Base-by-base conservation (phyloP, 2,113 vertebrate species). In the Ammodytes marinus region DNA sequence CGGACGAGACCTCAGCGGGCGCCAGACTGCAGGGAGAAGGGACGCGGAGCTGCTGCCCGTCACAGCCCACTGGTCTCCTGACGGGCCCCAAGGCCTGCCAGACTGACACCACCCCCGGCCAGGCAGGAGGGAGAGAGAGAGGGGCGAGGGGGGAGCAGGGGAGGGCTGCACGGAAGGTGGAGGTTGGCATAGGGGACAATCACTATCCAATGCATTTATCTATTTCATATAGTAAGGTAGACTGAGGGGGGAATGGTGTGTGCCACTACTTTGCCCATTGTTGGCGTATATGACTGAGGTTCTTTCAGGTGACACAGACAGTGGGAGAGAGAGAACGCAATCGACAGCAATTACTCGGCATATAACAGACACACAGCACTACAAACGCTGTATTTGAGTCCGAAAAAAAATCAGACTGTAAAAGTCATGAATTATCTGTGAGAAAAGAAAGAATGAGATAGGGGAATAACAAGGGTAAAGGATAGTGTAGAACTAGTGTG, bases 21-120 rank as follows among this genome's bases (percentile, higher is more conserved):
- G 94, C 93, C 94, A 96, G 95, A 94, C 94, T 94, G 93, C 87
- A 81, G 92, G 92, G 92, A 91, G 90, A 91, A 27, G 91, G 89
- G 93, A 90, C 87, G 89, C 92, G 82, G 92, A 92, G 92, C 85
- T 88, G 86, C 91, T 88, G 91, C 92, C 91, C 93, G 94, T 96
- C 94, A 95, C 95, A 92, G 91, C 89, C 94, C 94, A 92, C 88
- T 93, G 92, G 91, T 92, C 90, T 49, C 92, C 92, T 95, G 95
- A 95, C 93, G 90, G 93, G 91, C 89, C 93, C 93, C 88, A 80
- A 86, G 88, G 86, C 90, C 91, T 93, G 92, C 91, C 94, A 94
- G 93, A 92, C 91, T 88, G 93, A 93, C 91, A 93, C 87, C 82
- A 70, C 88, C 86, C 82, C 87, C 73, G 80, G 89, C 86, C 83